These are phyloP conservation scores for Napeogenes sylphis DNA, from an alignment of 2,888 invertebrate genomes.

Conservation along the genomic window DNA sequence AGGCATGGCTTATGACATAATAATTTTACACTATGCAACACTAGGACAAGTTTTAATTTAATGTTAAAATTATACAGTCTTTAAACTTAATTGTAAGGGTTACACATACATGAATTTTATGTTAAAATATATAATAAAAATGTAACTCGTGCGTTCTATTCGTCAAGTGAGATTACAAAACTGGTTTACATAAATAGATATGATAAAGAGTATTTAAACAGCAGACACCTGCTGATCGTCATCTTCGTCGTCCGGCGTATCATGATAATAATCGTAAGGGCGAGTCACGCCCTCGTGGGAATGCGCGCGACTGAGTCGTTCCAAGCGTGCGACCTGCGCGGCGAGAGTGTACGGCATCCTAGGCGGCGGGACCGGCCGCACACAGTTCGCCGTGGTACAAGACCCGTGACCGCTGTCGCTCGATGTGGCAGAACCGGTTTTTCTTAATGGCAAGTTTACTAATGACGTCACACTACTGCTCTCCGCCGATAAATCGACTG, in stretches of 20 bases:
- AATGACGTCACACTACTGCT: constrained; percentile 96
- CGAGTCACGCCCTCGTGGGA: constrained; percentile 91
- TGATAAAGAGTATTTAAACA: constrained; percentile 63
- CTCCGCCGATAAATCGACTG: constrained; percentile 94
- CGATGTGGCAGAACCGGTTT: constrained; percentile 94
- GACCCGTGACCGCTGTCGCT: constrained; percentile 94
- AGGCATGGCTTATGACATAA: constrained; percentile 54
- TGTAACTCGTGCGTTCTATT: constrained; percentile 72
- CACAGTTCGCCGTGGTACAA: constrained; percentile 71
- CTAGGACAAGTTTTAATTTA: constrained; percentile 64
- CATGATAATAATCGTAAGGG: constrained; percentile 82
- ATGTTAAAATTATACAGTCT: constrained; percentile 74
- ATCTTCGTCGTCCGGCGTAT: constrained; percentile 71
- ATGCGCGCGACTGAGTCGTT: constrained; percentile 89
- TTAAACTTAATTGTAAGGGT: constrained; percentile 72
- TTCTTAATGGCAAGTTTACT: constrained; percentile 91
- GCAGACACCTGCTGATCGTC: constrained; percentile 76
- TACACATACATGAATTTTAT: constrained; percentile 61
- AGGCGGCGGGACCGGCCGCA: constrained; percentile 83
- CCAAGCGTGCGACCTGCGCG: constrained; percentile 90
- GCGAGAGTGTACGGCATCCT: constrained; percentile 88
- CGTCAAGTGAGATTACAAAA: constrained; percentile 74
- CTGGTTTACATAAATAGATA: constrained; percentile 70
- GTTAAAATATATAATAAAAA: constrained; percentile 55
- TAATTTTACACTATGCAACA: constrained; percentile 74